Conservation (phyloP, 2,888 invertebrate genomes). For the Caenorhabditis becei region DNA sequence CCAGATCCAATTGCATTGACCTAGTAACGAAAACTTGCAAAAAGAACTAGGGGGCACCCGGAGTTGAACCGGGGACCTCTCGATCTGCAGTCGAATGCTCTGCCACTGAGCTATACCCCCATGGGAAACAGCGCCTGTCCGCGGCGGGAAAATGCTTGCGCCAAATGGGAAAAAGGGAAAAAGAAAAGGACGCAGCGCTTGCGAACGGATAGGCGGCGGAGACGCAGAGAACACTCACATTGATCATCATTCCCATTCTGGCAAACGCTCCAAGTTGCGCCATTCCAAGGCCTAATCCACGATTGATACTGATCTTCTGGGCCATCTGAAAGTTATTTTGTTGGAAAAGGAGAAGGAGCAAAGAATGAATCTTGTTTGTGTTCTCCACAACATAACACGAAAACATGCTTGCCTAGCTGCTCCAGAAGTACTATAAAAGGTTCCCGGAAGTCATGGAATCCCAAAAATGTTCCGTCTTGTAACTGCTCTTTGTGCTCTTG, state of each 20-base stretch:
- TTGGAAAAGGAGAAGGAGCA: not conserved
- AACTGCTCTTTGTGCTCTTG: not conserved
- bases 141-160: slow-evolving; percentile 1
- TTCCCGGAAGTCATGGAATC: not conserved
- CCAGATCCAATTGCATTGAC: slow-evolving; percentile 27
- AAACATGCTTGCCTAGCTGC: slow-evolving; percentile 47
- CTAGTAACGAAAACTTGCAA: slow-evolving; percentile 24
- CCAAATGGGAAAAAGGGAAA: not conserved
- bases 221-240: slow-evolving; percentile 37
- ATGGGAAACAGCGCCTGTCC: not conserved
- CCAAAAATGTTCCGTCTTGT: not conserved
- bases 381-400: slow-evolving; percentile 15
- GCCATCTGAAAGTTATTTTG: slow-evolving; percentile 67
- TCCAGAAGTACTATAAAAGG: slow-evolving; percentile 14
- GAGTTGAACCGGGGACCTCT: slow-evolving; percentile 81
- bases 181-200: not conserved
- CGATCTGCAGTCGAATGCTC: slow-evolving; percentile 80
- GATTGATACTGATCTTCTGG: slow-evolving; percentile 76
- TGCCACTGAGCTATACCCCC: slow-evolving; percentile 77
- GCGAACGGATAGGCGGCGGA: not conserved
- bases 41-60: slow-evolving; percentile 73
- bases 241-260: slow-evolving; percentile 75
- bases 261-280: slow-evolving; percentile 75
- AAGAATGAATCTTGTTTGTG: not conserved
- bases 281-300: slow-evolving; percentile 76